Conservation (phyloP, 2,888 invertebrate species). For the Pseudococcus viburni region DNA sequence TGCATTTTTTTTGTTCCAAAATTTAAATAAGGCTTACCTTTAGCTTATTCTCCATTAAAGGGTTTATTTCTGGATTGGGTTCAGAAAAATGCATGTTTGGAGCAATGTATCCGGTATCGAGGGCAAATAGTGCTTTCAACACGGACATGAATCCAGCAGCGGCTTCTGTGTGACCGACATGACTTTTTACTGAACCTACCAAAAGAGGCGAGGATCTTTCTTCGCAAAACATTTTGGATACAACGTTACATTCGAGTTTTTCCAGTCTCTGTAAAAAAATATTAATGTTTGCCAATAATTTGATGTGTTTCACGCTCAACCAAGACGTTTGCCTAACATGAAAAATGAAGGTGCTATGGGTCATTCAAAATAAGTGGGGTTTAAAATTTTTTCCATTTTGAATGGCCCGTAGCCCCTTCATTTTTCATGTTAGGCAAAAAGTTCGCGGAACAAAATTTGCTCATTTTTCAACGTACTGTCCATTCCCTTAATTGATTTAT, state of each 20-base stretch:
- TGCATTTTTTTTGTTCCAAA: background rate
- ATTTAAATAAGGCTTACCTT: constrained; percentile 68
- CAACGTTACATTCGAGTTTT: constrained; percentile 68
- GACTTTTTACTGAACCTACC: constrained; percentile 77
- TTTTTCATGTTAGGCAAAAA: too few relatives aligned
- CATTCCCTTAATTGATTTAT: too few relatives aligned
- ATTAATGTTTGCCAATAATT: too few relatives aligned
- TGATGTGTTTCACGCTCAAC: too few relatives aligned
- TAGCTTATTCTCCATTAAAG: constrained; percentile 68
- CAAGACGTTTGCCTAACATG: too few relatives aligned
- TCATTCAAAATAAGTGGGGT: too few relatives aligned
- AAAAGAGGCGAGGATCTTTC: constrained; percentile 72
- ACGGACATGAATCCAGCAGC: constrained; percentile 72
- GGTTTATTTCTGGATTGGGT: constrained; percentile 69
- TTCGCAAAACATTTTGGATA: constrained; percentile 68
- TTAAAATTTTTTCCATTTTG: too few relatives aligned
- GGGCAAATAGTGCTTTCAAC: constrained; percentile 71
- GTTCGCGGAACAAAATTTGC: too few relatives aligned
- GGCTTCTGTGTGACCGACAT: constrained; percentile 77
- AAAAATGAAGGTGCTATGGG: too few relatives aligned
- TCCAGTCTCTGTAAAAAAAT: constrained; percentile 68
- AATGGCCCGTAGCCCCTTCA: too few relatives aligned
- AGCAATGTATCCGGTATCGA: constrained; percentile 70
- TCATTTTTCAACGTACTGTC: too few relatives aligned
- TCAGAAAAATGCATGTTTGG: constrained; percentile 69